Conservation (phyloP, 1,140 invertebrate genomes). For the Procambarus clarkii region DNA sequence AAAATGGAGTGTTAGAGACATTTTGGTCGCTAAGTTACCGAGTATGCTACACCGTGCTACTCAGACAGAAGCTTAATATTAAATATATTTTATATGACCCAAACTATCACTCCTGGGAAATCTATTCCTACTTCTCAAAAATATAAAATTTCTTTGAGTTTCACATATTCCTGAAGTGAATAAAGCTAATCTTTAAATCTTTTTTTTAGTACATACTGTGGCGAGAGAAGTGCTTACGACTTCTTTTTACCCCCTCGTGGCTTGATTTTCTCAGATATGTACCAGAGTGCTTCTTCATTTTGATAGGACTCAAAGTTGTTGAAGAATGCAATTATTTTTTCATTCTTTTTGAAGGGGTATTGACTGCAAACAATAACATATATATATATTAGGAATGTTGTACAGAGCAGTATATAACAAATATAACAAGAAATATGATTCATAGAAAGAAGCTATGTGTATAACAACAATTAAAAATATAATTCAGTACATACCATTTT, state of each 20-base stretch:
- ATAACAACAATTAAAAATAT: background rate
- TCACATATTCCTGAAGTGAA: slow-evolving; percentile 27
- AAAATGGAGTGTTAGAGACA: slow-evolving; percentile 1
- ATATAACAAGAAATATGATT: background rate
- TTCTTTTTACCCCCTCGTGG: slow-evolving; percentile 82
- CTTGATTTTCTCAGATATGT: slow-evolving; percentile 96
- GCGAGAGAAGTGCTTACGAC: background rate
- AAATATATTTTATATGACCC: slow-evolving; percentile 6
- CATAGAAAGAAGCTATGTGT: too few species aligned
- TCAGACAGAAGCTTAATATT: background rate
- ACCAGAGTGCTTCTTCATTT: slow-evolving; percentile 98
- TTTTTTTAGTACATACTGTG: background rate
- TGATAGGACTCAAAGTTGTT: slow-evolving; percentile 97
- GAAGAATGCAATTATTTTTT: slow-evolving; percentile 95
- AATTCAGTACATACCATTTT: slow-evolving; percentile 84
- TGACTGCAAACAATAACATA: slow-evolving; percentile 78
- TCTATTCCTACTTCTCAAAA: slow-evolving; percentile 31
- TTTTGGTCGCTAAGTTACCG: background rate
- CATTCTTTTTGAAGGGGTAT: slow-evolving; percentile 93
- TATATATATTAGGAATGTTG: background rate
- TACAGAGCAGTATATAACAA: too few species aligned
- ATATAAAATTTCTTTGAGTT: slow-evolving; percentile 20
- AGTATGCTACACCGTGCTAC: background rate
- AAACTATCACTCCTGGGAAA: slow-evolving; percentile 12
- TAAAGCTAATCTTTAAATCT: slow-evolving; percentile 20